Evolutionary conservation across 2,888 invertebrate species (phyloP).

Genomic region (Eupithecia subumbrata): DNA sequence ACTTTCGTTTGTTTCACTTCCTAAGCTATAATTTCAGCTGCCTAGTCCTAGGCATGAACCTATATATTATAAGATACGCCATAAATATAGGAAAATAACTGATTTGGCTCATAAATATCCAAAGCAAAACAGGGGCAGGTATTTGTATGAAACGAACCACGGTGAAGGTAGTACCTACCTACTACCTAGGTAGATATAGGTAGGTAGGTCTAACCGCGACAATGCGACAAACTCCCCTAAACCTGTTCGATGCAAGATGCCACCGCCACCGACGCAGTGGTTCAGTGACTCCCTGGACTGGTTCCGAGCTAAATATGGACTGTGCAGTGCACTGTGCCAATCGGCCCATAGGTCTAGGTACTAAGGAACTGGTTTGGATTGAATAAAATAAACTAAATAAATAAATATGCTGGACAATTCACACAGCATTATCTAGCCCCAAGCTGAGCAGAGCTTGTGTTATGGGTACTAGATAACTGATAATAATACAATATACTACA

Average conservation of each 20-base stretch:
- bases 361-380: slow-evolving; percentile 15
- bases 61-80: too few relatives aligned
- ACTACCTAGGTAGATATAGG: too few relatives aligned
- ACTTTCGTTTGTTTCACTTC: not conserved
- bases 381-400: too few relatives aligned
- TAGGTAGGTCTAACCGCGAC: not conserved
- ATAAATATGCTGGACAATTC: too few relatives aligned
- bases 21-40: not conserved
- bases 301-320: slow-evolving; percentile 32
- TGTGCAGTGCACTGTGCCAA: slow-evolving; percentile 27
- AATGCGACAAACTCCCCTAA: slow-evolving; percentile 18
- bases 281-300: slow-evolving; percentile 38
- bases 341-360: slow-evolving; percentile 22
- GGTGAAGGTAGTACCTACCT: too few relatives aligned
- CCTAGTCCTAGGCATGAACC: too few relatives aligned
- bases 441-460: too few relatives aligned
- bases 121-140: not conserved
- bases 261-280: slow-evolving; percentile 25
- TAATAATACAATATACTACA: too few relatives aligned
- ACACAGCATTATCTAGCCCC: too few relatives aligned
- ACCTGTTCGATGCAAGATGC: slow-evolving; percentile 36
- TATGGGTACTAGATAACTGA: too few relatives aligned
- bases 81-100: not conserved
- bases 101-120: not conserved
- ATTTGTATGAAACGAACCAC: too few relatives aligned